phyloP scores from a whole-genome alignment of 2,888 invertebrate genomes.

The Icerya purchasi region DNA sequence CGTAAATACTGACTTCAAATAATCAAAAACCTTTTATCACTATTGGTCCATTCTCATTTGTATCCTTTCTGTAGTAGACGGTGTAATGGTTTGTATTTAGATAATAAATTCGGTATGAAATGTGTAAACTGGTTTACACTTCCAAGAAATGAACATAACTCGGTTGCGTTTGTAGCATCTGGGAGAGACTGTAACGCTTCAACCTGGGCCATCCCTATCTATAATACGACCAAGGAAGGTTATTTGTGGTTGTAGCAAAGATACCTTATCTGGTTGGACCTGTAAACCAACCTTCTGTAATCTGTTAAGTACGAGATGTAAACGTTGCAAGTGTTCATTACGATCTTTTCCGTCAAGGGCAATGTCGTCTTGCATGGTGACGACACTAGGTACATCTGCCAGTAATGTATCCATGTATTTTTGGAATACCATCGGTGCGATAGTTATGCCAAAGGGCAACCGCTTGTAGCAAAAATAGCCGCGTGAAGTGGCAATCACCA shows the following conservation, averaged over 20 bases:
- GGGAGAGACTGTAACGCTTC: neutral
- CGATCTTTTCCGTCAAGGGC: neutral
- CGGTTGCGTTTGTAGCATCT: neutral
- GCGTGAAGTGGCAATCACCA: neutral
- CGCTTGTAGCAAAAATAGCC: slow-evolving; percentile 11
- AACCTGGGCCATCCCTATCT: neutral
- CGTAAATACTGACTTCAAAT: neutral
- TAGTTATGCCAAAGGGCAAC: slow-evolving; percentile 21
- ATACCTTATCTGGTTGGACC: neutral
- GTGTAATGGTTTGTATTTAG: neutral
- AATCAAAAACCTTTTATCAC: slow-evolving; percentile 2
- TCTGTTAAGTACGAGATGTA: neutral
- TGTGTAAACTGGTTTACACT: slow-evolving; percentile 1
- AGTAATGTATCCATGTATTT: slow-evolving; percentile 21
- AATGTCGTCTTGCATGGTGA: slow-evolving; percentile 22
- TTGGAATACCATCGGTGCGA: slow-evolving; percentile 21
- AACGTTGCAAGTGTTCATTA: slow-evolving; percentile 1
- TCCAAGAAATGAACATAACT: slow-evolving; percentile 1
- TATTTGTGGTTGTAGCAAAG: neutral
- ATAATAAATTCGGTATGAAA: slow-evolving; percentile 1
- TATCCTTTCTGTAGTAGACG: neutral
- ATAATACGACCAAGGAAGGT: slow-evolving; percentile 5
- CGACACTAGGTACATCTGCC: slow-evolving; percentile 18
- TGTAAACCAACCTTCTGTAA: neutral
- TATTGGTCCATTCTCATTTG: neutral